These are phyloP conservation scores for Coturnix japonica DNA, from an alignment of 2,113 vertebrate genomes.

Conservation along the genomic window DNA sequence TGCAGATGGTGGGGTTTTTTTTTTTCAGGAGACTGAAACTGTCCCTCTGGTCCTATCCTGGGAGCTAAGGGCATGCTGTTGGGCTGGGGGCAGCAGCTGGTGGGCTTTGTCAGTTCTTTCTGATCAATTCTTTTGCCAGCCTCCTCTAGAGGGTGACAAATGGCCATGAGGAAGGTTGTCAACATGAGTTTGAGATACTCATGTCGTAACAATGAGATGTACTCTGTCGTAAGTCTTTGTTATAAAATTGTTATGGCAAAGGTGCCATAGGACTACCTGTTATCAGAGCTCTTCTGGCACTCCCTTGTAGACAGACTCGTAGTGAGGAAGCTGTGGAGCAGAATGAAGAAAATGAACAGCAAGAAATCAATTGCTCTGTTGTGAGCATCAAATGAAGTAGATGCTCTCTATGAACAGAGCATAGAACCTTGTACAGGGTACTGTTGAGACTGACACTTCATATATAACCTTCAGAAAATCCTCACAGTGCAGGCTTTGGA, in stretches of 20 bases:
- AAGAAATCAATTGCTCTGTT: background rate
- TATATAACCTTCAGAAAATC: background rate
- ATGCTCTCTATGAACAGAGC: background rate
- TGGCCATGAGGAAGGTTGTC: background rate
- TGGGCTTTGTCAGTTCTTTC: background rate
- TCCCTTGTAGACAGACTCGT: background rate
- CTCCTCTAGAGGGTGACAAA: conserved; percentile 51
- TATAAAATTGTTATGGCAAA: background rate
- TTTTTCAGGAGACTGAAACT: background rate
- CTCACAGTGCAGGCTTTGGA: background rate
- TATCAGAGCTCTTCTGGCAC: background rate
- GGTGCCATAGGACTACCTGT: background rate
- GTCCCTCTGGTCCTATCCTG: background rate
- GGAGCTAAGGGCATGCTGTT: background rate
- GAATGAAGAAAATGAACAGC: background rate
- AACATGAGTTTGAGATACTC: background rate
- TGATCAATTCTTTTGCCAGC: background rate
- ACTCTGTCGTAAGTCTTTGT: background rate
- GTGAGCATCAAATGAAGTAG: background rate
- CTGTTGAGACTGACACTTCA: background rate
- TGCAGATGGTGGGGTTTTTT: background rate
- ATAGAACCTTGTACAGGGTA: background rate
- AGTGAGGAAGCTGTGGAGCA: background rate
- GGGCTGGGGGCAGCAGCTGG: background rate
- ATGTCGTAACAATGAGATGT: no score